Base-by-base conservation (phyloP, 2,113 vertebrate genomes). In the Oncorhynchus gorbuscha region DNA sequence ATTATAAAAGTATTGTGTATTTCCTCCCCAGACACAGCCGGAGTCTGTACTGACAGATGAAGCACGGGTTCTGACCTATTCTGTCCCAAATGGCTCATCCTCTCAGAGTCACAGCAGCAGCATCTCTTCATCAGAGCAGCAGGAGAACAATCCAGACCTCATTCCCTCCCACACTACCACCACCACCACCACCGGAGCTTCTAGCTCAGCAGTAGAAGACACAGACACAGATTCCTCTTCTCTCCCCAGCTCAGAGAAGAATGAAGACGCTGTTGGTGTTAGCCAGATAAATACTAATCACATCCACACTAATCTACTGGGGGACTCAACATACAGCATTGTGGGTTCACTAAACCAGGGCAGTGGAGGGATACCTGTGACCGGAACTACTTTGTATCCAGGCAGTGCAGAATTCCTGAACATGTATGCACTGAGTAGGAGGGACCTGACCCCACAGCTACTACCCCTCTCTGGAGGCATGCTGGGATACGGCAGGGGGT, bases 331-430 rank as follows among this genome's bases (percentile, higher is more conserved):
- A 0, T 92, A 90, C 83, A 92, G 91, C 85, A 83, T 92, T 0
- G 89, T 92, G 81, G 90, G 92, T 78, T 89, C 91, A 0, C 69
- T 90, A 62, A 91, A 85, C 75, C 81, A 84, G 12, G 28, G 74
- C 2, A 14, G 74, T 20, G 18, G 86, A 20, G 77, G 81, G 5
- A 70, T 79, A 24, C 71, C 79, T 51, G 22, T 83, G 69, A 28
- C 75, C 1, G 77, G 79, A 26, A 70, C 75, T 16, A 58, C 77
- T 26, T 3, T 89, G 61, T 88, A 81, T 80, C 75, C 84, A 0
- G 83, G 74, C 3, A 85, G 85, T 11, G 26, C 66, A 58, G 86
- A 83, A 65, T 76, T 89, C 30, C 80, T 92, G 39, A 45, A 45
- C 9, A 45, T 45, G 65, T 91, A 88, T 76, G 76, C 73, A 11